Percentiles rank a stretch among this genome's conserved stretches.
Conservation (phyloP, 2,113 vertebrate species). For the Anoplopoma fimbria region DNA sequence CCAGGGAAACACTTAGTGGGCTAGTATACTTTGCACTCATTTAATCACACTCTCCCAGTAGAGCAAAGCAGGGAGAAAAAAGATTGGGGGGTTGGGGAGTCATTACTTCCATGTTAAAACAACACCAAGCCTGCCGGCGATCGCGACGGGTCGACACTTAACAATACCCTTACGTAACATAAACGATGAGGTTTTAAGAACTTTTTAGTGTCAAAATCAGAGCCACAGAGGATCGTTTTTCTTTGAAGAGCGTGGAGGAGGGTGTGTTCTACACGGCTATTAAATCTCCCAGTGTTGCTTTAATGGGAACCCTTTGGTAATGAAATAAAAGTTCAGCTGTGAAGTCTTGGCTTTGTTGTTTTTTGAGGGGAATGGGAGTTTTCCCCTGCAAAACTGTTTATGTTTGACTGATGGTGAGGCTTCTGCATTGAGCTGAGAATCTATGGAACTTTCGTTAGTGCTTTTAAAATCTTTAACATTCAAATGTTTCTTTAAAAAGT, state of each 20-base stretch:
- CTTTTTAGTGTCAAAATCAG: slow-evolving; percentile 36
- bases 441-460: neutral
- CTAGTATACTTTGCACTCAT: slow-evolving; percentile 63
- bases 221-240: slow-evolving; percentile 28
- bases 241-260: slow-evolving; percentile 56
- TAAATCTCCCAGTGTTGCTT: slow-evolving; percentile 56
- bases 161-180: slow-evolving; percentile 67
- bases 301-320: slow-evolving; percentile 62
- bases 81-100: slow-evolving; percentile 37
- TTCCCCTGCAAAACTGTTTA: neutral
- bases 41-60: slow-evolving; percentile 69
- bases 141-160: slow-evolving; percentile 54
- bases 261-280: slow-evolving; percentile 34
- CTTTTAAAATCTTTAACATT: neutral
- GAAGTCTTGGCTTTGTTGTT: slow-evolving; percentile 45
- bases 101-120: slow-evolving; percentile 77
- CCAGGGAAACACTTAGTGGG: slow-evolving; percentile 66
- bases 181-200: slow-evolving; percentile 47
- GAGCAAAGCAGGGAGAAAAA: slow-evolving; percentile 29
- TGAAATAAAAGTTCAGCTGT: slow-evolving; percentile 59
- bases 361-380: slow-evolving; percentile 21
- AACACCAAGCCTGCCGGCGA: slow-evolving; percentile 68
- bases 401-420: slow-evolving; percentile 3
- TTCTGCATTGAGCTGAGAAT: slow-evolving; percentile 13
- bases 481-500: neutral